These are phyloP conservation scores for Nasonia giraulti DNA, from an alignment of 1,140 invertebrate species.

Conservation along the genomic window DNA sequence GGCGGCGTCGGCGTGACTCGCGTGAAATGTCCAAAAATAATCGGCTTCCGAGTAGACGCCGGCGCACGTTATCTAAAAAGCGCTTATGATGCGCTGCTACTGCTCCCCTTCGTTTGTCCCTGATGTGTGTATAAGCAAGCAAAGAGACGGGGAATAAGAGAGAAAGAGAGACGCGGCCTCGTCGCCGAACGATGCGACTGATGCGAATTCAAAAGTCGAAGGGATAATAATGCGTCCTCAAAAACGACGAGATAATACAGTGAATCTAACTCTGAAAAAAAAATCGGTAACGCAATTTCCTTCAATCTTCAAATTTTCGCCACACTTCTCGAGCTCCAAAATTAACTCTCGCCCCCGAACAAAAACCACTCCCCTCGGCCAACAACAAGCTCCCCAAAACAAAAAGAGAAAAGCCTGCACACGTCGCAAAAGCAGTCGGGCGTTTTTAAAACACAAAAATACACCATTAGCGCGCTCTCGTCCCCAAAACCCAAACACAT, in stretches of 20 bases:
- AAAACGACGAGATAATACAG: no score
- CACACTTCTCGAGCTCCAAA: no score
- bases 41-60: constrained; percentile 30
- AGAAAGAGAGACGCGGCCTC: background rate
- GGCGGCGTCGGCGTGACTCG: background rate
- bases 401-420: background rate
- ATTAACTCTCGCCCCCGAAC: background rate
- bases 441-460: constrained; percentile 5
- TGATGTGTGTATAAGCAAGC: background rate
- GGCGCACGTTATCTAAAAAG: constrained; percentile 31
- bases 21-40: constrained; percentile 39
- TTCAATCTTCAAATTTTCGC: no score
- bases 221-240: no score
- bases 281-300: no score
- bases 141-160: background rate
- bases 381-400: background rate
- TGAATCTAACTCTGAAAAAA: no score
- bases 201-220: no score
- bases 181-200: background rate
- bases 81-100: constrained; percentile 2
- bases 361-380: background rate
- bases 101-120: constrained; percentile 6
- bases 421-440: background rate
- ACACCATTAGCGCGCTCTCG: background rate
- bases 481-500: constrained; percentile 6